These are phyloP conservation scores for Periophthalmus magnuspinnatus DNA, from an alignment of 2,797 vertebrate genomes.

Conservation along the genomic window DNA sequence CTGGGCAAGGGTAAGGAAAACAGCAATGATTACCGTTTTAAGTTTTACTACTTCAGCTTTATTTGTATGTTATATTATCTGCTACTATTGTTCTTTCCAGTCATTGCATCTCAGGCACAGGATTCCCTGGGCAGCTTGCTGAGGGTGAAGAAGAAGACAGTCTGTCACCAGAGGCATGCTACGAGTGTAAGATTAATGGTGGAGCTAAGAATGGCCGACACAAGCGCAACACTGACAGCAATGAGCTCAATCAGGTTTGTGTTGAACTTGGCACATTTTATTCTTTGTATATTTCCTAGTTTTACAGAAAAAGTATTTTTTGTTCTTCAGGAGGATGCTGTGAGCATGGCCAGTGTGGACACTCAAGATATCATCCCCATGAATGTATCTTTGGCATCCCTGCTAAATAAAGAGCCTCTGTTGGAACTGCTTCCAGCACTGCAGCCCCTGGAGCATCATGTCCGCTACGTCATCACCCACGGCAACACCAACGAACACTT, in stretches of 20 bases:
- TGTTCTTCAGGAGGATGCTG: conserved; percentile 53
- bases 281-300: not conserved
- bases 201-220: conserved; percentile 82
- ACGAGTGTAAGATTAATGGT: conserved; percentile 92
- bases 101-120: conserved; percentile 87
- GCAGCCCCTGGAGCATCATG: conserved; percentile 81
- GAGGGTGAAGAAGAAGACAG: conserved; percentile 82
- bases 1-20: conserved; percentile 86
- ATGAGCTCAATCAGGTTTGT: conserved; percentile 71
- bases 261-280: not conserved
- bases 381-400: conserved; percentile 78
- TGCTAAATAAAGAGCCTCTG: conserved; percentile 84
- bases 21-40: not conserved
- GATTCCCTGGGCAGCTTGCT: conserved; percentile 79
- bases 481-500: conserved; percentile 85
- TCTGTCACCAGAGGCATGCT: conserved; percentile 89
- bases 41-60: not conserved
- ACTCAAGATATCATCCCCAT: conserved; percentile 82
- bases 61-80: conserved; percentile 1
- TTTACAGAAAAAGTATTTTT: not conserved
- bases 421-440: conserved; percentile 87
- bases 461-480: conserved; percentile 83
- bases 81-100: conserved; percentile 65
- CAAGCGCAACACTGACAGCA: conserved; percentile 73
- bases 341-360: conserved; percentile 89